Percentiles rank a stretch among this genome's conserved stretches.
Conservation (phyloP, 1,140 invertebrate genomes). For the Uloborus diversus region DNA sequence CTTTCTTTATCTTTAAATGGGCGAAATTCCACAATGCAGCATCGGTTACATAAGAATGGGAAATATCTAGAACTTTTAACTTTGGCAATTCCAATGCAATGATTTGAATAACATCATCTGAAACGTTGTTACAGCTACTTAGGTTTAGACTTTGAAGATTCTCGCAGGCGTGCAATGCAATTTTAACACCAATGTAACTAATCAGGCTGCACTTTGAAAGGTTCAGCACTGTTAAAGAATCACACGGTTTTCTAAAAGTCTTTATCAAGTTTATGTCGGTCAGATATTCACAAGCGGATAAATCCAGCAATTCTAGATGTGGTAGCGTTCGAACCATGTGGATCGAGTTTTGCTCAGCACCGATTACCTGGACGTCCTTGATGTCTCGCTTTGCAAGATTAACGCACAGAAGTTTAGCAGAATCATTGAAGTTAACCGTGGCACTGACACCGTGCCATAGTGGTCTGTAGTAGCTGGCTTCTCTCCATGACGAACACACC, state of each 20-base stretch:
- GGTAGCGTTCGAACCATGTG: slow-evolving; percentile 88
- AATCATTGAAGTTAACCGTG: slow-evolving; percentile 83
- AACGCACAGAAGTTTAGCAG: slow-evolving; percentile 83
- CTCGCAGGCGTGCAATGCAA: slow-evolving; percentile 85
- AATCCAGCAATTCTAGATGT: slow-evolving; percentile 84
- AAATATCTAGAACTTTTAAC: too few relatives aligned
- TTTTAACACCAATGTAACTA: slow-evolving; percentile 83
- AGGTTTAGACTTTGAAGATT: slow-evolving; percentile 85
- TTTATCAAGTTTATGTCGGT: slow-evolving; percentile 83
- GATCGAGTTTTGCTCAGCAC: slow-evolving; percentile 80
- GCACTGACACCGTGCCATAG: slow-evolving; percentile 94
- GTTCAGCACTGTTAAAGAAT: slow-evolving; percentile 81
- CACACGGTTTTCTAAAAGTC: slow-evolving; percentile 73
- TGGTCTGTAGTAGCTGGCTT: slow-evolving; percentile 85
- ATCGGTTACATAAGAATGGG: slow-evolving; percentile 67
- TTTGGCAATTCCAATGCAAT: slow-evolving; percentile 82
- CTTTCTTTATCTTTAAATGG: too few relatives aligned
- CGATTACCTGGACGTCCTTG: slow-evolving; percentile 85
- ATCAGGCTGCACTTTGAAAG: slow-evolving; percentile 89
- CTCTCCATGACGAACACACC: slow-evolving; percentile 88
- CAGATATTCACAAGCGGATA: slow-evolving; percentile 93
- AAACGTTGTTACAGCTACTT: slow-evolving; percentile 90
- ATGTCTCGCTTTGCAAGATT: slow-evolving; percentile 88
- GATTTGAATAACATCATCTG: slow-evolving; percentile 87
- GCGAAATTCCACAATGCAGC: too few relatives aligned